Percentiles rank a stretch among this genome's conserved stretches.
Evolutionary conservation across 53 echinoderm and acorn worm genomes (phyloP).

Genomic region (Holothuria scabra): DNA sequence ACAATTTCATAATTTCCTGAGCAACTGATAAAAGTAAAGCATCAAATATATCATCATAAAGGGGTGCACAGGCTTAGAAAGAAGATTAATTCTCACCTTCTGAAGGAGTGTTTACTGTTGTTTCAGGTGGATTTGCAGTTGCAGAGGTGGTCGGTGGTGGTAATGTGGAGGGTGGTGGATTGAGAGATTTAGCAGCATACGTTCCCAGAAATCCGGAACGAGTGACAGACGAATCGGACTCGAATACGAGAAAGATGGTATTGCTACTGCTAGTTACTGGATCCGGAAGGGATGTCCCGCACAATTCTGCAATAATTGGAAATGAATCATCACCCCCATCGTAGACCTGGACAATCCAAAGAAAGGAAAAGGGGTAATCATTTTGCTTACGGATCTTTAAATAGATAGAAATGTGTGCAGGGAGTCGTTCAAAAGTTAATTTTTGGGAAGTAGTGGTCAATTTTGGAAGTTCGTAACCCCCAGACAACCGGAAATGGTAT

Average conservation of each 20-base stretch:
- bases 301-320: slow-evolving; percentile 26
- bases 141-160: background rate
- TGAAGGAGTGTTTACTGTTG: background rate
- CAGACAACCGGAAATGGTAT: too few species aligned
- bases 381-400: too few species aligned
- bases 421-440: too few species aligned
- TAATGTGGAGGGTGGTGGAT: background rate
- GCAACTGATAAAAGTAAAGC: too few species aligned
- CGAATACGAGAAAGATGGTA: slow-evolving; percentile 35
- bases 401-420: too few species aligned
- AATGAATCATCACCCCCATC: slow-evolving; percentile 46
- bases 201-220: slow-evolving; percentile 37
- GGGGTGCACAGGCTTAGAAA: too few species aligned
- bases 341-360: slow-evolving; percentile 20
- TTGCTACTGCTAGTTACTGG: slow-evolving; percentile 48
- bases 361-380: too few species aligned
- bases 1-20: too few species aligned
- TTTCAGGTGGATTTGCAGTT: background rate
- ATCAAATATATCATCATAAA: too few species aligned
- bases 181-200: background rate
- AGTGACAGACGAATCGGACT: slow-evolving; percentile 37
- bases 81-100: background rate
- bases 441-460: too few species aligned
- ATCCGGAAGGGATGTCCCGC: slow-evolving; percentile 52
- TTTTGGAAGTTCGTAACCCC: too few species aligned